These are phyloP conservation scores for Samia ricini DNA, from an alignment of 1,140 invertebrate genomes.

Conservation along the genomic window DNA sequence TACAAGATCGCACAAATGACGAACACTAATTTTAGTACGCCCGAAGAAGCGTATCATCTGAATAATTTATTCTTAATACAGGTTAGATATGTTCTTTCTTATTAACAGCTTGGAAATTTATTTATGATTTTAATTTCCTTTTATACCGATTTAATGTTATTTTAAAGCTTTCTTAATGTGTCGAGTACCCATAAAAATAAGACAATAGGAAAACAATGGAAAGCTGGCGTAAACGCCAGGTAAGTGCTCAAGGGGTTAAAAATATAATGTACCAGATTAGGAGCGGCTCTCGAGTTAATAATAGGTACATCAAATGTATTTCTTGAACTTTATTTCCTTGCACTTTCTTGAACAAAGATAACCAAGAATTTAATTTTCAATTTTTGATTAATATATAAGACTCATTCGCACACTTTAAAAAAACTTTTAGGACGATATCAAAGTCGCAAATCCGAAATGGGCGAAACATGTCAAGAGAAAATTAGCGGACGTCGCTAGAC, in stretches of 20 bases:
- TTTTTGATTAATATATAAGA: not conserved
- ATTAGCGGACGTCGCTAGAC: slow-evolving; percentile 59
- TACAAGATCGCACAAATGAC: slow-evolving; percentile 72
- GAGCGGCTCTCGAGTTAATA: not conserved
- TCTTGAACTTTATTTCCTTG: too few species aligned
- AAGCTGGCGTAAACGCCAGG: too few species aligned
- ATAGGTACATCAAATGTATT: not conserved
- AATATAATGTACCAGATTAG: too few species aligned
- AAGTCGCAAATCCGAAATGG: slow-evolving; percentile 74
- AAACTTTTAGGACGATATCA: slow-evolving; percentile 64
- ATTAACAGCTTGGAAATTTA: not conserved
- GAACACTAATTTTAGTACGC: slow-evolving; percentile 61
- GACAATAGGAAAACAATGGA: too few species aligned
- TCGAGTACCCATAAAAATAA: too few species aligned
- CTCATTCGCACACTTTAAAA: not conserved
- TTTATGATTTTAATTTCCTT: slow-evolving; percentile 6
- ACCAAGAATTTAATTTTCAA: too few species aligned
- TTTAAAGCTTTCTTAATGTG: not conserved
- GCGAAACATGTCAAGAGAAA: slow-evolving; percentile 72
- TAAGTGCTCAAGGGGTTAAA: too few species aligned
- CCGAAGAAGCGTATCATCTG: slow-evolving; percentile 61
- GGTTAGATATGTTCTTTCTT: slow-evolving; percentile 33
- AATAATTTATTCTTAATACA: slow-evolving; percentile 73
- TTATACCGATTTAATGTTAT: not conserved
- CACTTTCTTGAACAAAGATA: too few species aligned